These are phyloP conservation scores for Mugil cephalus DNA, from an alignment of 2,113 vertebrate species.

Conservation along the genomic window DNA sequence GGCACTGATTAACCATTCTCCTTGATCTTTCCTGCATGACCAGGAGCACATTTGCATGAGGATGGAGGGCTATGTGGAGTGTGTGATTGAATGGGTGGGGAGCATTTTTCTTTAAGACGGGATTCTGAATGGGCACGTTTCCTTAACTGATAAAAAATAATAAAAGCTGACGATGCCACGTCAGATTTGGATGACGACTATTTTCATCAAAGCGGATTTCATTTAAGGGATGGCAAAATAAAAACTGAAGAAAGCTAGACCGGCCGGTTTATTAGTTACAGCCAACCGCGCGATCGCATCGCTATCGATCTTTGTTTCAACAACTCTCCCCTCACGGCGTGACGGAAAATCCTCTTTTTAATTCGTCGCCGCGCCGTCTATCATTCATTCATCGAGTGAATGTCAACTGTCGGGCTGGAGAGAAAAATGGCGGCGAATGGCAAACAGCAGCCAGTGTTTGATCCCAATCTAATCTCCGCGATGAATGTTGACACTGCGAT, in stretches of 20 bases:
- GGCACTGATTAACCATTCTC: constrained; percentile 70
- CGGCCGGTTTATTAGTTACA: too few species aligned
- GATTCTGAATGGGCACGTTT: not conserved
- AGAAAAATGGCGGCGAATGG: not conserved
- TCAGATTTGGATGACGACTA: too few species aligned
- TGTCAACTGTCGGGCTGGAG: constrained; percentile 16
- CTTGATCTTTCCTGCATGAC: constrained; percentile 71
- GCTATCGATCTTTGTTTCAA: not conserved
- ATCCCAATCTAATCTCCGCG: constrained; percentile 1
- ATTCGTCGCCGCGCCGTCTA: not conserved
- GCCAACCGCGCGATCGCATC: not conserved
- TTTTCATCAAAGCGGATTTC: too few species aligned
- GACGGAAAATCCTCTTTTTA: not conserved
- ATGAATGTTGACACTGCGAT: not conserved
- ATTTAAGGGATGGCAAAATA: too few species aligned
- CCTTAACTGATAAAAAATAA: too few species aligned
- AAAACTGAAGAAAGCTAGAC: too few species aligned
- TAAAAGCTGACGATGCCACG: too few species aligned
- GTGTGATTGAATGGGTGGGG: not conserved
- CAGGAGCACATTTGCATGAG: constrained; percentile 62
- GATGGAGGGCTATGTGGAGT: constrained; percentile 1
- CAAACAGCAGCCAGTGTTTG: constrained; percentile 4
- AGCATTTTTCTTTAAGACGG: not conserved
- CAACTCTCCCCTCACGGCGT: not conserved
- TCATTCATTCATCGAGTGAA: constrained; percentile 23